Conservation (phyloP, 1,140 invertebrate species). For the Procambarus clarkii region DNA sequence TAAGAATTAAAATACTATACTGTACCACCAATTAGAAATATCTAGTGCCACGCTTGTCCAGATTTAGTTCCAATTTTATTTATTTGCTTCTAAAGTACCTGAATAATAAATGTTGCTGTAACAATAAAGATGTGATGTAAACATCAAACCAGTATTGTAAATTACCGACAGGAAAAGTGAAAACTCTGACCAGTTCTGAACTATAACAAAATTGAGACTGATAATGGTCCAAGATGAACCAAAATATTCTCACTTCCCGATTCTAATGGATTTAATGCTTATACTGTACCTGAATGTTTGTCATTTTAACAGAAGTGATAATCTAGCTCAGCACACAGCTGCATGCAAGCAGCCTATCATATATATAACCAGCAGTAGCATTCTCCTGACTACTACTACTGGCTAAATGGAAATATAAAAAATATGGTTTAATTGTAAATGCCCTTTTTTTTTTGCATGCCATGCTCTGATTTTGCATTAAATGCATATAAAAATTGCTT, state of each 20-base stretch:
- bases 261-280: neutral
- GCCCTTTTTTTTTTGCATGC: neutral
- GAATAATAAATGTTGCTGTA: no score
- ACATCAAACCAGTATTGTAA: no score
- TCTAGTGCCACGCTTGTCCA: neutral
- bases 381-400: constrained; percentile 10
- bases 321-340: constrained; percentile 44
- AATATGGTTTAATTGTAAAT: constrained; percentile 1
- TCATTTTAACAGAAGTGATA: neutral
- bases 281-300: neutral
- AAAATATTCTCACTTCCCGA: no score
- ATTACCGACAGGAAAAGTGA: no score
- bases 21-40: neutral
- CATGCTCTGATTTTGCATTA: neutral
- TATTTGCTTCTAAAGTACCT: no score
- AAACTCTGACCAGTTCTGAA: no score
- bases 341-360: constrained; percentile 32
- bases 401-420: neutral
- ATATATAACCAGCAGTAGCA: constrained; percentile 26
- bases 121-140: no score
- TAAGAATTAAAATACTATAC: no score
- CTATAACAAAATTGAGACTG: no score
- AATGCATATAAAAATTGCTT: neutral
- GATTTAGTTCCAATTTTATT: no score
- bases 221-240: no score